phyloP scores from a whole-genome alignment of 2,113 vertebrate species.

The Sialia sialis region DNA sequence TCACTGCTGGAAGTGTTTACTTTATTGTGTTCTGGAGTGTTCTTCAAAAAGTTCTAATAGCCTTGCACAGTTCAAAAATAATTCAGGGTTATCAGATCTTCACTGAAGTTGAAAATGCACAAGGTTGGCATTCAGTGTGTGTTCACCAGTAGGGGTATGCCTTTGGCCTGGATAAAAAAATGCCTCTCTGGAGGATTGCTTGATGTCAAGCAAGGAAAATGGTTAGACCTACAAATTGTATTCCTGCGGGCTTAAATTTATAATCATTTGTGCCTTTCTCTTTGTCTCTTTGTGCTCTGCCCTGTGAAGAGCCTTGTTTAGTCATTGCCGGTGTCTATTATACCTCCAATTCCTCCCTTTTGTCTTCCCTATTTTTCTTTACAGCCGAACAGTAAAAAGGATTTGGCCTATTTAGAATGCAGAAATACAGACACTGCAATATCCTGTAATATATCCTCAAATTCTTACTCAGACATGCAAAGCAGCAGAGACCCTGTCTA shows the following conservation, averaged over 20 bases:
- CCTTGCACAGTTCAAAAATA: not conserved
- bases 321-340: not conserved
- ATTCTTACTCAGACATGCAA: conserved; percentile 48
- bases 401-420: conserved; percentile 39
- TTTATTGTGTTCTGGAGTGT: not conserved
- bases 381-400: not conserved
- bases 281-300: not conserved
- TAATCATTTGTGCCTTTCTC: not conserved
- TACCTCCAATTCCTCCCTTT: not conserved
- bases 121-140: not conserved
- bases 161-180: not conserved
- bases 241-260: not conserved
- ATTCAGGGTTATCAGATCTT: not conserved
- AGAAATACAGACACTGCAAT: conserved; percentile 45
- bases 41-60: not conserved
- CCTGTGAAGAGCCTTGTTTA: not conserved
- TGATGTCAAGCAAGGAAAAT: not conserved
- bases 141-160: not conserved
- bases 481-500: not conserved
- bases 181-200: not conserved
- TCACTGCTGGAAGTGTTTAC: not conserved
- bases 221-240: not conserved
- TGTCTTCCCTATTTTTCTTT: not conserved
- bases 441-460: conserved; percentile 53
- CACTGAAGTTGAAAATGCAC: not conserved